These are phyloP conservation scores for Eilema griseolum DNA, from an alignment of 2,888 invertebrate genomes.

Conservation along the genomic window DNA sequence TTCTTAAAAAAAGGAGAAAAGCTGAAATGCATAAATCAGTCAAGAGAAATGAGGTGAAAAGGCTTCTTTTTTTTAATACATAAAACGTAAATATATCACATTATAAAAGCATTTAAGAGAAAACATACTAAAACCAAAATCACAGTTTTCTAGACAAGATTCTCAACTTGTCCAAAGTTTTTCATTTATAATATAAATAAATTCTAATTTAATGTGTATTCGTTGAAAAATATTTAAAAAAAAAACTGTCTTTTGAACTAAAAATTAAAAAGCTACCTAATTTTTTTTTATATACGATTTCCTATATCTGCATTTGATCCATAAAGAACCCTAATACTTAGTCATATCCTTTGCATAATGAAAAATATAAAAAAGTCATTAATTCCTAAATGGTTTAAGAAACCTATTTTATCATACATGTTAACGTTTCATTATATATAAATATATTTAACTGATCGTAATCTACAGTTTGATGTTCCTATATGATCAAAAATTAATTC, in stretches of 20 bases:
- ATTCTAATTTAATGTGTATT: conserved; percentile 73
- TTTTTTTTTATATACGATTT: conserved; percentile 72
- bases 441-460: conserved; percentile 72
- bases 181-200: conserved; percentile 80
- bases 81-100: conserved; percentile 79
- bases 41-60: conserved; percentile 63
- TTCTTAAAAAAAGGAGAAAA: conserved; percentile 55
- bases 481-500: conserved; percentile 49
- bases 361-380: conserved; percentile 84
- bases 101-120: conserved; percentile 77
- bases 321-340: conserved; percentile 72
- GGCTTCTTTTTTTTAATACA: conserved; percentile 65
- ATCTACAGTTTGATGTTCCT: conserved; percentile 66
- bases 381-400: conserved; percentile 84
- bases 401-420: conserved; percentile 84
- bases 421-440: conserved; percentile 82
- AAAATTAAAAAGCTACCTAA: conserved; percentile 74
- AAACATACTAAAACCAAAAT: conserved; percentile 86
- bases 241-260: conserved; percentile 82
- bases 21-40: conserved; percentile 75
- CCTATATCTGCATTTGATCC: conserved; percentile 70
- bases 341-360: conserved; percentile 83
- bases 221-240: conserved; percentile 69
- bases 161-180: conserved; percentile 78
- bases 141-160: conserved; percentile 83